phyloP scores from a whole-genome alignment of 2,797 vertebrate genomes.

The Pelodytes ibericus region DNA sequence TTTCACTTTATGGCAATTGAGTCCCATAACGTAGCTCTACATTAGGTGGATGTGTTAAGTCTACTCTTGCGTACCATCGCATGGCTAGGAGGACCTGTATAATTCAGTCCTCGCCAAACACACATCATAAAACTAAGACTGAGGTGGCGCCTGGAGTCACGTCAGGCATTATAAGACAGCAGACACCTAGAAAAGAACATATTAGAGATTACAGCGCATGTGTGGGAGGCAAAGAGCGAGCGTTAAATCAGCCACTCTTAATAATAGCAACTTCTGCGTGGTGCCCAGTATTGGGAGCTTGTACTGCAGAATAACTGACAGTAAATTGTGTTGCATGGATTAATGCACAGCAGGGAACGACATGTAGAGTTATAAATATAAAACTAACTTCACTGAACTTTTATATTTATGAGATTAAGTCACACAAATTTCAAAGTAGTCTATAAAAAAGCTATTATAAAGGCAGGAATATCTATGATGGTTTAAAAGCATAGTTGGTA shows the following conservation, averaged over 20 bases:
- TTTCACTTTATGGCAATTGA: slow-evolving; percentile 58
- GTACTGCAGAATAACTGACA: no score
- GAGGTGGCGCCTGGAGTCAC: slow-evolving; percentile 92
- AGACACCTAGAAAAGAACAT: slow-evolving; percentile 98
- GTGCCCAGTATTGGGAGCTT: no score
- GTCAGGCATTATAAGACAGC: slow-evolving; percentile 93
- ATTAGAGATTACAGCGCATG: slow-evolving; percentile 99
- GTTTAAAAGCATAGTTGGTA: no score
- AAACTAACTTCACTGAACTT: no score
- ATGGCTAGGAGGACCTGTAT: slow-evolving; percentile 92
- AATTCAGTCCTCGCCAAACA: slow-evolving; percentile 90
- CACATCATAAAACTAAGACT: slow-evolving; percentile 97
- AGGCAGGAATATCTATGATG: no score
- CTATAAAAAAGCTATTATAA: no score
- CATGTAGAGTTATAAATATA: no score
- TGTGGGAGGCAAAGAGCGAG: slow-evolving; percentile 89
- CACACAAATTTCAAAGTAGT: no score
- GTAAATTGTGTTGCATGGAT: no score
- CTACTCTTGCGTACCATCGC: slow-evolving; percentile 96
- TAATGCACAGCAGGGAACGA: no score
- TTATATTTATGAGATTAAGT: no score
- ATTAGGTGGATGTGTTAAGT: slow-evolving; percentile 72
- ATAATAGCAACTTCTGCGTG: no score
- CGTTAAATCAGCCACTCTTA: slow-evolving; percentile 59
- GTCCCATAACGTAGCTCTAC: slow-evolving; percentile 63